Conservation (phyloP, 2,113 vertebrate species). For the Plecturocebus donacophilus region DNA sequence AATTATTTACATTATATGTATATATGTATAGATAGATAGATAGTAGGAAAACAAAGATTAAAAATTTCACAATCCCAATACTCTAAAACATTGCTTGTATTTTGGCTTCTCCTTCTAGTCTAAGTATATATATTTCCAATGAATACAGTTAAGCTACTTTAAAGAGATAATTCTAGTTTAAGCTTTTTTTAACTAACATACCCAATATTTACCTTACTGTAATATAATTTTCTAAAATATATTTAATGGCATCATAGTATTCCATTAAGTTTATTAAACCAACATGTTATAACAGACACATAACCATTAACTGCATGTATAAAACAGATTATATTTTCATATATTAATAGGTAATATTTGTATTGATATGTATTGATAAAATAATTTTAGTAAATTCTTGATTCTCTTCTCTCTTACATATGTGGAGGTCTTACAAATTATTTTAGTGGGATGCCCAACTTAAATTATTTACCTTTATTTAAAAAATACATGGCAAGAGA, state of each 20-base stretch:
- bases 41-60: not conserved
- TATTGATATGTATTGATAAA: not conserved
- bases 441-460: not conserved
- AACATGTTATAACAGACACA: not conserved
- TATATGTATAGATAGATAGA: not conserved
- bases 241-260: not conserved
- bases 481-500: not conserved
- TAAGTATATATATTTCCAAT: not conserved
- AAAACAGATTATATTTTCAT: not conserved
- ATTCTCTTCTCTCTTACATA: not conserved
- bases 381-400: not conserved
- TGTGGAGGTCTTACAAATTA: not conserved
- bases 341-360: not conserved
- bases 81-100: not conserved
- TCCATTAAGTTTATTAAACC: not conserved
- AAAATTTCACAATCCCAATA: not conserved
- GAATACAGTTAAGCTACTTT: not conserved
- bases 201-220: not conserved
- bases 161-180: not conserved
- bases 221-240: not conserved
- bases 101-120: not conserved
- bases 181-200: not conserved
- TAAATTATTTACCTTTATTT: not conserved
- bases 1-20: not conserved
- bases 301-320: not conserved